Percentiles rank a stretch among this genome's conserved stretches.
Conservation (phyloP, 1,140 invertebrate species). For the Triops cancriformis region DNA sequence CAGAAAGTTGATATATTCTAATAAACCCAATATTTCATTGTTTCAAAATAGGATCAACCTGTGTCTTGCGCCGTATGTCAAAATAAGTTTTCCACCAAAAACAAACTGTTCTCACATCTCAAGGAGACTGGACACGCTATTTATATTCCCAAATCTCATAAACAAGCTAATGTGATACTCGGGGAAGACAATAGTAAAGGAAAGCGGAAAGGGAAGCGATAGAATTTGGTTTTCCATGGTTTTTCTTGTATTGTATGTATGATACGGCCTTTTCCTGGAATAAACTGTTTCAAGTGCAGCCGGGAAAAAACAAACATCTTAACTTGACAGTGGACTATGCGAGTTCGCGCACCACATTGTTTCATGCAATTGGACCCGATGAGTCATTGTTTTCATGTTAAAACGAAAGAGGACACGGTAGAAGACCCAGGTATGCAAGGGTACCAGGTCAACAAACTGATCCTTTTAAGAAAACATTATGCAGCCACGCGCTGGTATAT, state of each 20-base stretch:
- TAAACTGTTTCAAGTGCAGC: background rate
- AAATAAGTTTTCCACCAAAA: background rate
- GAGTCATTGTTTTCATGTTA: background rate
- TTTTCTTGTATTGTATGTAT: background rate
- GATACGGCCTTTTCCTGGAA: background rate
- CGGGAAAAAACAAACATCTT: too few species aligned
- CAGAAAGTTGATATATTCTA: too few species aligned
- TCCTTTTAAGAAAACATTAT: background rate
- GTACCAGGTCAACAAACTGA: constrained; percentile 3
- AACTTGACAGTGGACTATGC: too few species aligned
- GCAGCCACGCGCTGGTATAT: background rate
- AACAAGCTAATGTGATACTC: background rate
- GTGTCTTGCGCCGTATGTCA: background rate
- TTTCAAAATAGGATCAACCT: background rate
- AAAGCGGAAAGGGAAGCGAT: background rate
- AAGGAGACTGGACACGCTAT: background rate
- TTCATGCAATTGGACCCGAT: background rate
- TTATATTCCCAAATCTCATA: background rate
- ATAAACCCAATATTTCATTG: background rate
- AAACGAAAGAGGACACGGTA: background rate
- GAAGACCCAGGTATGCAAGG: constrained; percentile 1
- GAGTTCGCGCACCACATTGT: too few species aligned
- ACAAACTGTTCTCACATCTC: background rate
- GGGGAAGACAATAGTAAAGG: background rate
- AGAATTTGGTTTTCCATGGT: background rate